These are phyloP conservation scores for Diorhabda carinulata DNA, from an alignment of 1,140 invertebrate genomes.

Conservation along the genomic window DNA sequence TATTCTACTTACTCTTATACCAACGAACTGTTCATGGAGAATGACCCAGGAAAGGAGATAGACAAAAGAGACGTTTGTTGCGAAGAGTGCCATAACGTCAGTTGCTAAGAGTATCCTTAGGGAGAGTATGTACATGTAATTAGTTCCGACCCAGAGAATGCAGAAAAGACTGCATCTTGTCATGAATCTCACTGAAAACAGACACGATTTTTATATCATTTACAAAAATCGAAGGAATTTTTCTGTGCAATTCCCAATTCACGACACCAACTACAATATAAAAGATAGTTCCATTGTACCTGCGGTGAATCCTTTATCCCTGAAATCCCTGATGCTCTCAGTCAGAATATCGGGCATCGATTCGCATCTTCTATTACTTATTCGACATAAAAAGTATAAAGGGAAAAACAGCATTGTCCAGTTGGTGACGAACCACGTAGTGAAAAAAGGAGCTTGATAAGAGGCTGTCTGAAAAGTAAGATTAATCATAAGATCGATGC, in stretches of 20 bases:
- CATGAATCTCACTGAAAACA: conserved; percentile 69
- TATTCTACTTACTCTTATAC: conserved; percentile 74
- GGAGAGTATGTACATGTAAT: conserved; percentile 87
- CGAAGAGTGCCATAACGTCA: conserved; percentile 87
- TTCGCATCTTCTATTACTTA: conserved; percentile 67
- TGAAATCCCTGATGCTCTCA: conserved; percentile 76
- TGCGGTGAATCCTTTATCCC: conserved; percentile 82
- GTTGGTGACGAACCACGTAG: conserved; percentile 92
- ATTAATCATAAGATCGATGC: too few relatives aligned
- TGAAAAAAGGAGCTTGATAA: conserved; percentile 89
- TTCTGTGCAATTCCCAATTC: too few relatives aligned
- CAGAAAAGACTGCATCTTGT: conserved; percentile 84
- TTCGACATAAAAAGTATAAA: conserved; percentile 72
- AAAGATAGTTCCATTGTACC: conserved; percentile 51
- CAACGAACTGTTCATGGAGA: conserved; percentile 93
- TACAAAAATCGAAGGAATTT: too few relatives aligned
- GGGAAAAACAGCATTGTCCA: conserved; percentile 90
- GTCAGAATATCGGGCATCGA: conserved; percentile 69
- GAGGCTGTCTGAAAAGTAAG: conserved; percentile 54
- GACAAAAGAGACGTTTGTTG: conserved; percentile 88
- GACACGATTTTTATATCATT: background rate
- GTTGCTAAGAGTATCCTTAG: conserved; percentile 81
- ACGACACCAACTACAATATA: background rate
- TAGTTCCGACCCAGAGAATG: conserved; percentile 85
- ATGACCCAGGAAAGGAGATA: conserved; percentile 95